Base-by-base conservation (phyloP, 2,797 vertebrate genomes). In the Luscinia megarhynchos region DNA sequence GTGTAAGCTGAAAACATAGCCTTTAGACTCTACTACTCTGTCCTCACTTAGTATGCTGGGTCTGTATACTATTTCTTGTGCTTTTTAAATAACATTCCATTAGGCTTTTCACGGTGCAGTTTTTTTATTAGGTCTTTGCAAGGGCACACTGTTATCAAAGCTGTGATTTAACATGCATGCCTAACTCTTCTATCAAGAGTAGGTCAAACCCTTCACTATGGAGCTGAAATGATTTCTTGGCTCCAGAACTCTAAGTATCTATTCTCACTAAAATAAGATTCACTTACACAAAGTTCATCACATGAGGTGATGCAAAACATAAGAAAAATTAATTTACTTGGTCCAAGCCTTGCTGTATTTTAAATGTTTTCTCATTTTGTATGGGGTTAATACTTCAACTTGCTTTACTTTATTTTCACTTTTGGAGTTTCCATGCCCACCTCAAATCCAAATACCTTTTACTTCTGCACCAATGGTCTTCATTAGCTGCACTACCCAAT, bases 261-360 rank as follows among this genome's bases (percentile, higher is more conserved):
- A 69, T 15, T 69, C n/a, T 38, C n/a, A 46, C 10, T 30, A 46
- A 58, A 84, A 64, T 45, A 84, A 45, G 19, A 81, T 11, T 9
- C 15, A 43, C n/a, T 58, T 40, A 58, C 1, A 63, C 8, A n/a
- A 73, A 85, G 26, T 51, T 67, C 43, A n/a, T 58, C 21, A 57
- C 0, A 0, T 2, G 0, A 83, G 14, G 11, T 22, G 50, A 59
- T 3, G 2, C 9, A 82, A 62, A 86, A 64, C 12, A 30, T 46
- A 64, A 38, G 9, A 73, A 69, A 81, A 73, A 14, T 2, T 30
- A 70, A 63, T n/a, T n/a, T 12, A 67, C 10, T 61, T 68, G 29
- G 16, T 51, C 20, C 34, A 70, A 30, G 20, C 4, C 30, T 23
- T 10, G 50, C 18, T 38, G 4, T 15, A 70, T 57, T 90, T 89